Base-by-base conservation (phyloP, 23 tunicate genomes). In the Halocynthia aurantium region DNA sequence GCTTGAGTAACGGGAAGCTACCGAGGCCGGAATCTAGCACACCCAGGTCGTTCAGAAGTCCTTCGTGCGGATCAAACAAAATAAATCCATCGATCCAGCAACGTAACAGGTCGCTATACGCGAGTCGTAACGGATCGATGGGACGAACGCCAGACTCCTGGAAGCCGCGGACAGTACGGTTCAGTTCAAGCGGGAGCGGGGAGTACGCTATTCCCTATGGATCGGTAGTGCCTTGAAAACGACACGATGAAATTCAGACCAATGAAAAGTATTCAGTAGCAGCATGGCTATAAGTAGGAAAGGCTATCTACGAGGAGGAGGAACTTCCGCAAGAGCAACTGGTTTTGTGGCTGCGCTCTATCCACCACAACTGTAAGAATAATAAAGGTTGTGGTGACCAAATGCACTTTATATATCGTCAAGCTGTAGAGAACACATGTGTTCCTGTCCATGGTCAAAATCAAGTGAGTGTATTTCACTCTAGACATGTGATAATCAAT, bases 171-270 rank as follows among this genome's bases (percentile, higher is more conserved):
- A 65, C 70, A 10, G 70, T 65, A 49, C 13, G 70, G 31, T 65
- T 65, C 19, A 65, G 70, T 15, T 65, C 70, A 0, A 65, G 70
- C 31, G 70, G 70, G 10, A 65, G 70, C 6, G 70, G 70, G 22
- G 70, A 65, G 31, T 65, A 65, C 19, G 70, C 70, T 65, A 65
- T 65, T 10, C 70, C 70, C 31, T 65, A 20, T 65, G 70, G 70
- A 65, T 65, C 70, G 31, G 50, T 65, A 9, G 70, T 65, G 31
- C 70, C 70, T 20, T 65, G 70, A 65, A n/a, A 40, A 65, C 19
- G 70, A 10, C 49, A 15, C 22, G 15, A 6, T 31, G 44, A 31
- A 31, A 31, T 31, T 31, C 44, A 31, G 44, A 31, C 44, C 2
- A 31, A 31, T 31, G 44, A 31, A 31, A 31, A 31, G 44, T 31